Evolutionary conservation across 2,113 vertebrate genomes (phyloP), one percentile per base, ranked within the genome.

Genomic region (Triplophysa tibetana): DNA sequence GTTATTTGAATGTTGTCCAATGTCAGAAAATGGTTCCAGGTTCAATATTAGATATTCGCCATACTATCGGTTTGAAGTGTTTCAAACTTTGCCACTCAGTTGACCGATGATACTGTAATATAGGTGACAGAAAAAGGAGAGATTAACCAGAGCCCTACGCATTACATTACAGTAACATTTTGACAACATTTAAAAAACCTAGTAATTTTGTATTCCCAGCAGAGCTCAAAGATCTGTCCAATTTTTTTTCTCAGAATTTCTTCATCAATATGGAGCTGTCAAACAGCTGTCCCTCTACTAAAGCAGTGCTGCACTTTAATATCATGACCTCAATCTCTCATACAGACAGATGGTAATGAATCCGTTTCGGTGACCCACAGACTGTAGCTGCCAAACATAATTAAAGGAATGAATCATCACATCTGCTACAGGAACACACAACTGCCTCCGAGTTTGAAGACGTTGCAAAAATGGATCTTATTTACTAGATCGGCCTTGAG

Each of bases 401-500:
- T 73, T 41, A 61, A 74, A 61, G 61, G 54, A 74, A 74, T 74
- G n/a, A 74, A 74, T 74, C 70, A 74, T 63, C 60, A 2, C 60
- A 29, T 45, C 24, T 75, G 58, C 23, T 23, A 8, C 62, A 50
- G 48, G n/a, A 63, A 63, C 70, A 41, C 33, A 43, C 3, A 60
- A 75, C 38, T 75, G 60, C 23, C 41, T 60, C 8, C 6, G 8
- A 75, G 54, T 62, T 19, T 45, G 14, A 16, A 14, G n/a, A 61
- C 8, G 17, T 70, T 56, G 29, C 69, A 56, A 26, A 33, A 26
- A 70, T 70, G 16, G 8, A 54, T 33, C 33, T 13, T 10, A n/a
- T 54, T 54, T 26, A 54, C 21, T 50, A 24, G 1, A 8, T 4
- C 13, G 7, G 48, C 43, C 5, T 52, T 52, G 13, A 6, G 13